Base-by-base conservation (phyloP, 2,888 invertebrate species). In the Schizaphis graminum region DNA sequence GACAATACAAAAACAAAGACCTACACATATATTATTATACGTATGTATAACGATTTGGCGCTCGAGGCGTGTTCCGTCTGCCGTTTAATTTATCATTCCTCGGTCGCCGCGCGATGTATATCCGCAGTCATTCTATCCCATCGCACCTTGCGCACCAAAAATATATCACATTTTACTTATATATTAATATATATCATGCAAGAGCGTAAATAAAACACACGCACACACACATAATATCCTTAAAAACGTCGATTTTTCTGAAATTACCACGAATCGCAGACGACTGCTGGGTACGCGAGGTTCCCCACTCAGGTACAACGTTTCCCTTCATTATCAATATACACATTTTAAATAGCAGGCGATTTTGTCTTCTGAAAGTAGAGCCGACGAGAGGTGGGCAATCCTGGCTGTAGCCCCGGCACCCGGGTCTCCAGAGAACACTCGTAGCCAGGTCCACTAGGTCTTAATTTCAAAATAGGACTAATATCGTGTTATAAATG, bases 11-110 rank as follows among this genome's bases (percentile, higher is more conserved):
- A 85, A 41, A 56, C 84, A 56, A 41, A 91, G 84, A 91, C 84
- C 47, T 84, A 56, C 7, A 87, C 49, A 49, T 35, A 87, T 87
- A 88, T 28, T 47, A 87, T 35, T 49, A 53, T 53, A 88, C 49
- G 88, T 28, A 49, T 49, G 84, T n/a, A 85, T 57, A 91, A 92
- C 28, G 49, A 53, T 88, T 92, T 92, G 26, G 92, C 92, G 92
- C 92, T 88, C 67, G 41, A 53, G 92, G 92, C 92, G 92, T 41
- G 44, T 61, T n/a, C 26, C 41, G n/a, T 47, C 67, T 86, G 44
- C 86, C 47, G 86, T 95, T 94, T 94, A 94, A 94, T 95, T 94
- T 94, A 92, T 94, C 94, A 93, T 94, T 95, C 91, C 85, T 92
- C 88, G 35, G 49, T 11, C 24, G 53, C 28, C 86, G 3, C 85